A percentile compares a stretch with the other conserved stretches of the same genome.
These are phyloP conservation scores for Cydia pomonella DNA, from an alignment of 1,140 invertebrate species.

Conservation along the genomic window DNA sequence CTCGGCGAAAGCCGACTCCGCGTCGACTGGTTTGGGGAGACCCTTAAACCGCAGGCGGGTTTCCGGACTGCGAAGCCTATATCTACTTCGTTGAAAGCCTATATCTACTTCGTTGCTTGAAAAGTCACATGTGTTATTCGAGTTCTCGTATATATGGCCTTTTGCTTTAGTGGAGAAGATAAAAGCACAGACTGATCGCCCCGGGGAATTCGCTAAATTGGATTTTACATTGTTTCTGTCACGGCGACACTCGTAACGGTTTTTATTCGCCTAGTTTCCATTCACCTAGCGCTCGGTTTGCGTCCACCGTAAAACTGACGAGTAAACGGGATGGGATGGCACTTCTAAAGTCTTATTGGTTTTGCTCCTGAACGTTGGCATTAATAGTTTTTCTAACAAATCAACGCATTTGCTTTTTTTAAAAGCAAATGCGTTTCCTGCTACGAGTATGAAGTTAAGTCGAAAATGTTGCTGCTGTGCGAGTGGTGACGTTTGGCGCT, in stretches of 20 bases:
- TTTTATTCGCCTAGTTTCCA: conserved; percentile 44
- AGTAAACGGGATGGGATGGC: neutral
- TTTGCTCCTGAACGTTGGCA: neutral
- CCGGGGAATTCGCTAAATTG: conserved; percentile 45
- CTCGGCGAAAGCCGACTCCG: too few relatives aligned
- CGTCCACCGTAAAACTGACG: conserved; percentile 45
- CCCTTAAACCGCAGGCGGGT: conserved; percentile 40
- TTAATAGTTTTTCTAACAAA: neutral
- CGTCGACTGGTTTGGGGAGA: too few relatives aligned
- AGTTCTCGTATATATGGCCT: neutral
- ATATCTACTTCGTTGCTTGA: conserved; percentile 29
- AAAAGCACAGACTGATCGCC: conserved; percentile 29
- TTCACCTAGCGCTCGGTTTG: conserved; percentile 47
- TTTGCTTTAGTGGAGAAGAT: neutral
- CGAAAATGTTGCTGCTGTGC: neutral
- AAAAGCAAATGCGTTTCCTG: neutral
- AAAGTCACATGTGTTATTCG: conserved; percentile 36
- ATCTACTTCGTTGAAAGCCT: neutral
- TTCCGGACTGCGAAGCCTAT: conserved; percentile 22
- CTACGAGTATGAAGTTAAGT: neutral
- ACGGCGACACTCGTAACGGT: conserved; percentile 47
- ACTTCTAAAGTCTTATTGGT: neutral
- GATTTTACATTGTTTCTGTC: conserved; percentile 50
- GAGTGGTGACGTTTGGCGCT: neutral
- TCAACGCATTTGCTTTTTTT: neutral